Conservation (phyloP, 1,140 invertebrate genomes). For the Ditylenchus dipsaci region DNA sequence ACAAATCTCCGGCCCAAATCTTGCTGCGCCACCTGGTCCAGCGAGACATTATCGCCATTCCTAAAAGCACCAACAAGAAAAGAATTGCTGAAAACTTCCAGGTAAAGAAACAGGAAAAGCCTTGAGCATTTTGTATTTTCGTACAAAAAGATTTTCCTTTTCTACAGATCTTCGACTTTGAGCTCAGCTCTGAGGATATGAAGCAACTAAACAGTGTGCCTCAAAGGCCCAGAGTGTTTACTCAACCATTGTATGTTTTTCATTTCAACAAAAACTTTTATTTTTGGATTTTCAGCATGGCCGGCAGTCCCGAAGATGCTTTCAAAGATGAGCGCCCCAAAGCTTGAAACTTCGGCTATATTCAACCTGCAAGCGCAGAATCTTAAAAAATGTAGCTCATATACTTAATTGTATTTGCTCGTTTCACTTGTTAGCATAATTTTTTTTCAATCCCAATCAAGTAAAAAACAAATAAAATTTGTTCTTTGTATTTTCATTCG, state of each 20-base stretch:
- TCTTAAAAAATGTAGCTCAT: too few relatives aligned
- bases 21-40: constrained; percentile 42
- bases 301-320: neutral
- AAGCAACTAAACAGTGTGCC: constrained; percentile 20
- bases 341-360: neutral
- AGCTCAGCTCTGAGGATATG: constrained; percentile 35
- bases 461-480: too few relatives aligned
- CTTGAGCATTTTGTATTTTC: too few relatives aligned
- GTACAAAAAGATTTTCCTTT: neutral
- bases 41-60: constrained; percentile 58
- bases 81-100: constrained; percentile 58
- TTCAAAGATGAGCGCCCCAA: neutral
- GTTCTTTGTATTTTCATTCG: too few relatives aligned
- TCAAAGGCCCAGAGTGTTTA: constrained; percentile 5
- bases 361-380: too few relatives aligned
- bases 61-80: constrained; percentile 58
- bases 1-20: constrained; percentile 67
- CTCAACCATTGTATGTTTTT: neutral
- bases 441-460: too few relatives aligned
- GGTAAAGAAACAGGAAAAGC: constrained; percentile 14
- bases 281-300: neutral
- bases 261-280: neutral
- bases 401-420: too few relatives aligned
- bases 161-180: constrained; percentile 39
- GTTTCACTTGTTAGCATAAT: too few relatives aligned